Conservation (phyloP, 2,797 vertebrate species). For the Coregonus sp. region DNA sequence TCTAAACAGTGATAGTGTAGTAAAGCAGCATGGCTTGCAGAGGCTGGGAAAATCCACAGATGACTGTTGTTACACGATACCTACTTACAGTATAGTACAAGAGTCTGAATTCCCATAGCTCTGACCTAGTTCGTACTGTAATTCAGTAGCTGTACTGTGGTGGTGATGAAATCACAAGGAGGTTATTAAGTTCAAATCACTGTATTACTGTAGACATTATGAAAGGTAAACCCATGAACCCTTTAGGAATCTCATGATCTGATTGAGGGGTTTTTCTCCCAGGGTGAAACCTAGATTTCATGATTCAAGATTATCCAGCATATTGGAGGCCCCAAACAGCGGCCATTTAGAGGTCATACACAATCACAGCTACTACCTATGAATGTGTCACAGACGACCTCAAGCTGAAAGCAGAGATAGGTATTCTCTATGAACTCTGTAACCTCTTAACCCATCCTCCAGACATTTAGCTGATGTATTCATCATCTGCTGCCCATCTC, state of each 20-base stretch:
- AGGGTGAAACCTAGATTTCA: constrained; percentile 2
- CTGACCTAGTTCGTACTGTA: constrained; percentile 9
- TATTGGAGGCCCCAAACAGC: background rate
- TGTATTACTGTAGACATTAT: constrained; percentile 19
- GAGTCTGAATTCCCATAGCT: constrained; percentile 3
- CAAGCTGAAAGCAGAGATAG: background rate
- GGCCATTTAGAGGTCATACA: background rate
- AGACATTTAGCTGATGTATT: constrained; percentile 31
- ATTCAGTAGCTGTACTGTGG: background rate
- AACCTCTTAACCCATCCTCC: constrained; percentile 26
- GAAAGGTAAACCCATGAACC: constrained; percentile 28
- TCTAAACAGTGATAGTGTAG: constrained; percentile 57
- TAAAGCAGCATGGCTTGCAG: constrained; percentile 52
- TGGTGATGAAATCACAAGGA: constrained; percentile 20
- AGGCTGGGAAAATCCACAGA: constrained; percentile 16
- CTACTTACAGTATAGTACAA: constrained; percentile 2
- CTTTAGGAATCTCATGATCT: constrained; percentile 28
- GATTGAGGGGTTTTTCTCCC: constrained; percentile 27
- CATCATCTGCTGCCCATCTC: constrained; percentile 39
- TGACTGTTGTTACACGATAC: constrained; percentile 29
- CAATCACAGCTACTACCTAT: background rate
- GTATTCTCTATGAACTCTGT: background rate
- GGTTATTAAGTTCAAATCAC: constrained; percentile 27
- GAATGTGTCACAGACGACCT: background rate
- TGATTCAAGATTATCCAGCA: constrained; percentile 21